A percentile compares a stretch with the other conserved stretches of the same genome.
Conservation (phyloP, 1,140 invertebrate genomes). For the Psix sp. region DNA sequence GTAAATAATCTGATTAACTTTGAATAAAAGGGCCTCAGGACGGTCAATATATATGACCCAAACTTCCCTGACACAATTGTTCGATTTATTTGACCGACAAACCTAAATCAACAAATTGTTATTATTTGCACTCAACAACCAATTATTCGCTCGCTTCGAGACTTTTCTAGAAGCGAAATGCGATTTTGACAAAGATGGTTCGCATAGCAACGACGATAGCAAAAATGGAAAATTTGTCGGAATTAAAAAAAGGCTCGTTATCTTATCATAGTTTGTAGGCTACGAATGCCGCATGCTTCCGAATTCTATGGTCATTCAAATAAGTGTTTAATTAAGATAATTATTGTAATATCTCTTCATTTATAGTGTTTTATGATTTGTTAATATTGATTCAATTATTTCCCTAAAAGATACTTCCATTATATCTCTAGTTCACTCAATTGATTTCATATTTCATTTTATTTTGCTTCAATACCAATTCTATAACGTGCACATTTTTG, state of each 20-base stretch:
- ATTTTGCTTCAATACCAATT: no score
- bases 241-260: background rate
- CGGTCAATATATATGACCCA: constrained; percentile 53
- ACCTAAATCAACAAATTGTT: constrained; percentile 58
- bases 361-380: constrained; percentile 4
- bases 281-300: background rate
- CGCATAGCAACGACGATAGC: background rate
- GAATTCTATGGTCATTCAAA: constrained; percentile 10
- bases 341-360: constrained; percentile 20
- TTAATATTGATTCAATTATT: constrained; percentile 1
- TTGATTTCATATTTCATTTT: no score
- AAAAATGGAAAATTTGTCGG: constrained; percentile 8
- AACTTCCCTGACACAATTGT: constrained; percentile 51
- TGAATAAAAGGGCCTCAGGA: constrained; percentile 45
- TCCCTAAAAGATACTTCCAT: constrained; percentile 14
- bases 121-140: constrained; percentile 31
- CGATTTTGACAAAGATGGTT: no score
- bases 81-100: constrained; percentile 53
- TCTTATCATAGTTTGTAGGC: constrained; percentile 10
- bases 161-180: no score
- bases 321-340: constrained; percentile 35
- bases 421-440: no score
- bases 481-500: no score
- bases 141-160: background rate
- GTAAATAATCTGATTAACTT: constrained; percentile 21